Percentiles rank a stretch among this genome's conserved stretches.
phyloP scores from a whole-genome alignment of 2,888 invertebrate species.

The Protophormia terraenovae region DNA sequence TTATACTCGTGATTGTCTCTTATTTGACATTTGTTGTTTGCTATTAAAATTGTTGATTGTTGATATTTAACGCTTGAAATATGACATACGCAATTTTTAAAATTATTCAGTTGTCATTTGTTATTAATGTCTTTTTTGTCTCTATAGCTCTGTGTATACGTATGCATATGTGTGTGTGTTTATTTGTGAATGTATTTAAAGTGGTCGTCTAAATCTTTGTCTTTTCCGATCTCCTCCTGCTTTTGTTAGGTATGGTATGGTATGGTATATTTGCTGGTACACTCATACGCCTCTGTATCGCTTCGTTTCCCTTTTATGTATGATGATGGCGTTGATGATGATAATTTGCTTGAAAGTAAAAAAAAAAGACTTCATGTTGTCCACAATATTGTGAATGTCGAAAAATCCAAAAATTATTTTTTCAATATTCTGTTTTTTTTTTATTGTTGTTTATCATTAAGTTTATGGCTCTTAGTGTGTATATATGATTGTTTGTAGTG shows the following conservation, averaged over 20 bases:
- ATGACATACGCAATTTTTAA: constrained; percentile 71
- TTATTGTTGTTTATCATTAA: constrained; percentile 25
- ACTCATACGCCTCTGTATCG: constrained; percentile 4
- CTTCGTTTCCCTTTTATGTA: constrained; percentile 47
- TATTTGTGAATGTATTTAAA: constrained; percentile 8
- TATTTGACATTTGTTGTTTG: constrained; percentile 57
- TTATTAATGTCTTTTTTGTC: constrained; percentile 65
- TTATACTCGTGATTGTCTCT: constrained; percentile 27
- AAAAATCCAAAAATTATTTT: constrained; percentile 40
- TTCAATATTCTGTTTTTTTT: constrained; percentile 15
- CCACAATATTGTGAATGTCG: constrained; percentile 58
- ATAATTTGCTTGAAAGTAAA: constrained; percentile 41
- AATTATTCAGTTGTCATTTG: constrained; percentile 71
- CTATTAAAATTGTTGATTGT: constrained; percentile 68
- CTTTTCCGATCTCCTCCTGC: neutral
- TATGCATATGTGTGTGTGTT: neutral
- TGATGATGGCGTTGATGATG: constrained; percentile 17
- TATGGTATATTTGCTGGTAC: neutral
- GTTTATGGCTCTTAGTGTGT: constrained; percentile 52
- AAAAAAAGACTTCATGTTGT: constrained; percentile 22
- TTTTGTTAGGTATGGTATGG: too few species aligned
- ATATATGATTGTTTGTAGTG: constrained; percentile 13
- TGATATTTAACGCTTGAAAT: constrained; percentile 69
- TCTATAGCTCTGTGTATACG: neutral
- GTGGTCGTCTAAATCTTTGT: constrained; percentile 28